A percentile compares a stretch with the other conserved stretches of the same genome.
These are phyloP conservation scores for Aleadryas rufinucha DNA, from an alignment of 2,113 vertebrate genomes.

Conservation along the genomic window DNA sequence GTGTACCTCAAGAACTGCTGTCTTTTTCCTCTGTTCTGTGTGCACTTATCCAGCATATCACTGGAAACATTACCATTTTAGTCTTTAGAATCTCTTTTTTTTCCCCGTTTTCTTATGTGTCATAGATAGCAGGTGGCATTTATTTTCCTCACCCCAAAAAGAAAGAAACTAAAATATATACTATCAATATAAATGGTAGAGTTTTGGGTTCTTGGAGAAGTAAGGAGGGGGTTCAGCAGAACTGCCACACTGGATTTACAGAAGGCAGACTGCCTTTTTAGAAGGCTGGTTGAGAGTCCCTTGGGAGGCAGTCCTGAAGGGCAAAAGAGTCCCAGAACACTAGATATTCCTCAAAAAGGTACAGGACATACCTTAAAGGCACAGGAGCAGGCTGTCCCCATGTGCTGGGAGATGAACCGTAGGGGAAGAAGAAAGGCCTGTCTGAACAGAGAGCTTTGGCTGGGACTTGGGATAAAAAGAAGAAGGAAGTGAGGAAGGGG, in stretches of 20 bases:
- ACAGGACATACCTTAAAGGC: not conserved
- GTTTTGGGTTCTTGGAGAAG: not conserved
- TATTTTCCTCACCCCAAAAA: not conserved
- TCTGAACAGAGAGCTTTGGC: not conserved
- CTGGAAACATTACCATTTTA: not conserved
- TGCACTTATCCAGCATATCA: not conserved
- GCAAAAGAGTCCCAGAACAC: accelerated
- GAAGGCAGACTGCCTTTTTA: not conserved
- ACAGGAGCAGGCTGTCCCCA: not conserved
- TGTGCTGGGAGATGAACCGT: not conserved
- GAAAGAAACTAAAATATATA: not conserved
- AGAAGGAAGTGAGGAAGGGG: not conserved
- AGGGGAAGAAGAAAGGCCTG: not conserved
- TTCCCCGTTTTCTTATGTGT: not conserved
- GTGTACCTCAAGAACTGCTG: not conserved
- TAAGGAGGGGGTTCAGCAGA: not conserved
- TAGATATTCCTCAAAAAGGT: not conserved
- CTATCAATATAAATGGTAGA: not conserved
- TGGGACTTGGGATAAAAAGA: not conserved
- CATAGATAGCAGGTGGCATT: not conserved
- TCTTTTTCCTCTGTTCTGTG: not conserved
- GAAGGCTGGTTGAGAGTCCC: not conserved
- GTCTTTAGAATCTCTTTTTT: not conserved
- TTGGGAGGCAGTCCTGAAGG: not conserved
- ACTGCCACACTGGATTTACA: not conserved